Evolutionary conservation across 2,797 vertebrate species (phyloP).

Genomic region (Eospalax fontanierii): DNA sequence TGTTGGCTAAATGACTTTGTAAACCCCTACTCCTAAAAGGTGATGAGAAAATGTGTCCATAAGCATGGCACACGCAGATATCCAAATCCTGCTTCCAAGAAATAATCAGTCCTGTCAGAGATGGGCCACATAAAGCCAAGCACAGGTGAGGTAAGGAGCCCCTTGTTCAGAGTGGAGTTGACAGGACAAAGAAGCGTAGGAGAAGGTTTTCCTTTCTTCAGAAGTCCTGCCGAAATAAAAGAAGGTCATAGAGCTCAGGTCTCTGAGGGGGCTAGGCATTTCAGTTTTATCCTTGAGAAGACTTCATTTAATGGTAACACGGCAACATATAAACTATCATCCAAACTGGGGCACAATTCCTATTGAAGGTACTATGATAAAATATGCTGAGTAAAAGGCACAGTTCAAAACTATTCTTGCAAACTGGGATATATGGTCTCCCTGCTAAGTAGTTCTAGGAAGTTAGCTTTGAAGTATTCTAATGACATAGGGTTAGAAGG

Average conservation of each 20-base stretch:
- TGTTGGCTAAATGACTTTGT: background rate
- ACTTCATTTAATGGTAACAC: background rate
- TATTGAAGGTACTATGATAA: background rate
- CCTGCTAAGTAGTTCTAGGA: background rate
- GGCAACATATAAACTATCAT: background rate
- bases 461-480: constrained; percentile 20
- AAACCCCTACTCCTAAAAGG: background rate
- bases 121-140: background rate
- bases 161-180: background rate
- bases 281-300: background rate
- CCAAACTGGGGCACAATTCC: background rate
- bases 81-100: background rate
- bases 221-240: background rate
- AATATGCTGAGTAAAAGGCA: background rate
- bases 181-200: background rate
- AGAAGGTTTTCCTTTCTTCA: background rate
- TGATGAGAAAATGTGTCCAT: background rate
- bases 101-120: background rate
- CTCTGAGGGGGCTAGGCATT: background rate
- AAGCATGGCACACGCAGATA: background rate
- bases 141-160: background rate
- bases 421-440: background rate
- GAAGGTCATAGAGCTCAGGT: background rate
- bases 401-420: background rate
- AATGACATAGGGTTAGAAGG: background rate